Conservation (phyloP, 2,888 invertebrate species). For the Melinaea menophilus region DNA sequence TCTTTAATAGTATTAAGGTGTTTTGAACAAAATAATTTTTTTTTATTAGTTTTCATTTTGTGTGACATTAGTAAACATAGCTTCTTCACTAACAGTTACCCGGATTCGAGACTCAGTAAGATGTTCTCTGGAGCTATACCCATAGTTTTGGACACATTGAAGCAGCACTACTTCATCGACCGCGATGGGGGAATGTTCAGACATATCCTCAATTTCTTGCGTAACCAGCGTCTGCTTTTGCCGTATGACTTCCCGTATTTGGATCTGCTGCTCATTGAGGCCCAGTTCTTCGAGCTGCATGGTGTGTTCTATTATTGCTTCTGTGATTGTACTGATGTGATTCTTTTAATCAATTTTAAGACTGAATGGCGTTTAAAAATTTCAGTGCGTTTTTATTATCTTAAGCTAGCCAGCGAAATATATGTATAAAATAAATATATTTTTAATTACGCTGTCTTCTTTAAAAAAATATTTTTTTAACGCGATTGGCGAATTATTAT, state of each 20-base stretch:
- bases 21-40: no score
- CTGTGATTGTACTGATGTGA: not conserved
- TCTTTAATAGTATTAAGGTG: no score
- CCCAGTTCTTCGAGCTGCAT: constrained; percentile 92
- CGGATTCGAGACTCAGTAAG: constrained; percentile 93
- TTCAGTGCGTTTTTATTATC: no score
- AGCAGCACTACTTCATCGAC: constrained; percentile 99
- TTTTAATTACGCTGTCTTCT: no score
- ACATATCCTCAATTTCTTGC: constrained; percentile 97
- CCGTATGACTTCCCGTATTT: constrained; percentile 92
- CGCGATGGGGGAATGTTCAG: constrained; percentile 98
- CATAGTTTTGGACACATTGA: constrained; percentile 95
- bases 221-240: constrained; percentile 91
- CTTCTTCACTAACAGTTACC: constrained; percentile 83
- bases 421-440: no score
- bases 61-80: not conserved
- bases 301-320: constrained; percentile 78
- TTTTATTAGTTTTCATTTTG: not conserved
- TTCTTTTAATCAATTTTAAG: not conserved
- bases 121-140: constrained; percentile 97
- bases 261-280: constrained; percentile 93
- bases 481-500: no score
- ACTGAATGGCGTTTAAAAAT: not conserved
- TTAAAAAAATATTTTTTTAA: no score
- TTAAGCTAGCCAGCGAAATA: no score